Evolutionary conservation across 2,113 vertebrate genomes (phyloP).

Genomic region (Empidonax traillii): DNA sequence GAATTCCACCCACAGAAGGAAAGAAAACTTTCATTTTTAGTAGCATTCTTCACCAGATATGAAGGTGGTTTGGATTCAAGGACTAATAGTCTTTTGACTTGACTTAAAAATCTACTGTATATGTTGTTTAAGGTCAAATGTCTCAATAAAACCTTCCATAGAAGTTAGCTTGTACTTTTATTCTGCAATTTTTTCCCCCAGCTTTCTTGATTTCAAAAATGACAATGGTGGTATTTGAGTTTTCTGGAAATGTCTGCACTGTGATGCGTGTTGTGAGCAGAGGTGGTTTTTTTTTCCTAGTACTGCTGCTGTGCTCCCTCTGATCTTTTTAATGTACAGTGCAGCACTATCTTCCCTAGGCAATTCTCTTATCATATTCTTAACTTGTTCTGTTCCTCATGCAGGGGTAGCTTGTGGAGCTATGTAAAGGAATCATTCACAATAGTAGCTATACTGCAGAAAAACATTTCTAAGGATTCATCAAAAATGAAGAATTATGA

Average conservation of each 20-base stretch:
- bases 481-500: not conserved
- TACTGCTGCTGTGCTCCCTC: slow-evolving; percentile 74
- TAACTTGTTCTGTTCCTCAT: slow-evolving; percentile 63
- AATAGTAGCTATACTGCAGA: not conserved
- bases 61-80: slow-evolving; percentile 42
- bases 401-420: not conserved
- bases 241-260: slow-evolving; percentile 70
- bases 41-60: slow-evolving; percentile 55
- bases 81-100: slow-evolving; percentile 56
- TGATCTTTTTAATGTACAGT: slow-evolving; percentile 69
- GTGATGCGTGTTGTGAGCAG: slow-evolving; percentile 62
- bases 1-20: slow-evolving; percentile 45
- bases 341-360: slow-evolving; percentile 62
- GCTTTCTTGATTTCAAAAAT: slow-evolving; percentile 71
- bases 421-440: not conserved
- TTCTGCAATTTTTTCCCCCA: slow-evolving; percentile 55
- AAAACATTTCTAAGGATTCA: not conserved
- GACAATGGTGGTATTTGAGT: slow-evolving; percentile 65
- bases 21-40: slow-evolving; percentile 37
- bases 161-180: slow-evolving; percentile 30
- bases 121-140: slow-evolving; percentile 10
- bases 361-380: slow-evolving; percentile 68
- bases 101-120: slow-evolving; percentile 44
- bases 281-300: slow-evolving; percentile 35
- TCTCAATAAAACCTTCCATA: slow-evolving; percentile 48